Evolutionary conservation across 2,113 vertebrate genomes (phyloP).

Genomic region (Pholis gunnellus): DNA sequence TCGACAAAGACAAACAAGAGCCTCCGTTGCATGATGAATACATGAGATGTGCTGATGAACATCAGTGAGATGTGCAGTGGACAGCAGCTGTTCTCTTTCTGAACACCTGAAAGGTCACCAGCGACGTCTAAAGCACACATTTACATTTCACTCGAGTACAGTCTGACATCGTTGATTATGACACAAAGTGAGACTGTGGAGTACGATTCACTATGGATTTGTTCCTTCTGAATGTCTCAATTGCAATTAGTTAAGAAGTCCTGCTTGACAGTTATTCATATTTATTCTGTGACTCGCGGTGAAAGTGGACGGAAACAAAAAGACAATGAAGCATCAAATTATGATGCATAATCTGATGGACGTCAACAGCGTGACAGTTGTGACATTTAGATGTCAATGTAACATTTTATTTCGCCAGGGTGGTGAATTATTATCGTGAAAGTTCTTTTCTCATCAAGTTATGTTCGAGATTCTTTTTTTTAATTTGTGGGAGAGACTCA

Average conservation of each 20-base stretch:
- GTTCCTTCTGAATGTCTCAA: not conserved
- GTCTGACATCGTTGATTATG: not conserved
- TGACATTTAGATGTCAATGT: not conserved
- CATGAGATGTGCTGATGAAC: conserved; percentile 49
- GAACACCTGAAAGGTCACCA: conserved; percentile 30
- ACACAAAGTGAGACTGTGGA: conserved; percentile 9
- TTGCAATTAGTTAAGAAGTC: not conserved
- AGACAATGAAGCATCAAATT: not conserved
- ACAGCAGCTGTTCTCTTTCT: conserved; percentile 20
- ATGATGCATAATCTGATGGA: not conserved
- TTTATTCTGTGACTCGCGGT: not conserved
- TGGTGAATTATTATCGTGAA: not conserved
- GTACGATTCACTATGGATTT: not conserved
- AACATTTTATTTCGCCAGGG: not conserved
- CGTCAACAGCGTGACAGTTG: not conserved
- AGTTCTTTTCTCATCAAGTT: not conserved
- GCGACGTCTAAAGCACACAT: conserved; percentile 27
- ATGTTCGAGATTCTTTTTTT: not conserved
- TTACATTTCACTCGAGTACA: conserved; percentile 17
- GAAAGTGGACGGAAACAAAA: not conserved
- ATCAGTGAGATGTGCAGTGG: conserved; percentile 29
- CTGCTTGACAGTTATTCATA: not conserved
- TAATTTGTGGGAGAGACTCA: not conserved
- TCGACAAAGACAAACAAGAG: conserved; percentile 27
- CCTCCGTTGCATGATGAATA: conserved; percentile 34